phyloP scores from a whole-genome alignment of 2,888 invertebrate genomes.

The Mesodorylaimus sp. region DNA sequence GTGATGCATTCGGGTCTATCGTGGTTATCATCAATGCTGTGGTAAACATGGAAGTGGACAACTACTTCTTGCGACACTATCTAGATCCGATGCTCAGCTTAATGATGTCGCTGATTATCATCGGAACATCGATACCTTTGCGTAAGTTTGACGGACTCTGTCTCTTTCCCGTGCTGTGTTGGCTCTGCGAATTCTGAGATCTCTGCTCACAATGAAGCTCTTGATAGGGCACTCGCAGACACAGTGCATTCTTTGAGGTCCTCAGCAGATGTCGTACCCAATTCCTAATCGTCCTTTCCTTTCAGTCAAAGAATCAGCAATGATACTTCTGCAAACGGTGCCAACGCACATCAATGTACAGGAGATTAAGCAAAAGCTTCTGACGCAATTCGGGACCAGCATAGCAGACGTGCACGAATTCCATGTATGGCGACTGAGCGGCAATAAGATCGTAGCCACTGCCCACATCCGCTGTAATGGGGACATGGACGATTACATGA shows the following conservation, averaged over 20 bases:
- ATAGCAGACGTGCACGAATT: constrained; percentile 38
- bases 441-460: constrained; percentile 30
- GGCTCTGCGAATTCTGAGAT: no score
- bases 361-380: constrained; percentile 16
- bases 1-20: constrained; percentile 85
- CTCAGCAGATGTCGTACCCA: no score
- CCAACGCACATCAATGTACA: constrained; percentile 73
- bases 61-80: constrained; percentile 47
- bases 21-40: constrained; percentile 70
- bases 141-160: no score
- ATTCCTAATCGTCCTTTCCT: no score
- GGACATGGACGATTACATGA: constrained; percentile 32
- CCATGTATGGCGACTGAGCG: constrained; percentile 38
- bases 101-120: constrained; percentile 46
- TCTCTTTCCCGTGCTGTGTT: no score
- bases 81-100: constrained; percentile 66
- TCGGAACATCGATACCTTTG: constrained; percentile 33
- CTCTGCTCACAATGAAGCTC: no score
- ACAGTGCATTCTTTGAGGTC: no score
- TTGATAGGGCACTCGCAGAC: no score
- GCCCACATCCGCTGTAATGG: constrained; percentile 32
- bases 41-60: constrained; percentile 53
- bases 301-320: constrained; percentile 67
- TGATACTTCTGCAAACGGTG: constrained; percentile 89
- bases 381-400: no score